Evolutionary conservation across 1,140 invertebrate species (phyloP).

Genomic region (Meloidogyne floridensis): DNA sequence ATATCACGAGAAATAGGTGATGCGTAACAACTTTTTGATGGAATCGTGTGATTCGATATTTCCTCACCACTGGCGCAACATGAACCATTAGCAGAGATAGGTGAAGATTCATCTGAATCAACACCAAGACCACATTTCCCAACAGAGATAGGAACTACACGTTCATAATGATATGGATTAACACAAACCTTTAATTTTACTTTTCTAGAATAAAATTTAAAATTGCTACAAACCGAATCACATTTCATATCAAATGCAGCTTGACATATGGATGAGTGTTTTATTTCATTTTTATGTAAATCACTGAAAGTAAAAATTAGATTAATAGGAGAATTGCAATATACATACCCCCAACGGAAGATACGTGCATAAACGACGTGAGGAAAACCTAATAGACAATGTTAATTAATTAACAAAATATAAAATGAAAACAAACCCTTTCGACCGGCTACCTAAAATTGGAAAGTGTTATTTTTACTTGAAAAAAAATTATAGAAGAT

Average conservation of each 20-base stretch:
- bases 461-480: too few relatives aligned
- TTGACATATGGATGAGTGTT: constrained; percentile 96
- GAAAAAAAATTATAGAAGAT: too few relatives aligned
- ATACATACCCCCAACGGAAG: constrained; percentile 79
- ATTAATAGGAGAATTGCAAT: not conserved
- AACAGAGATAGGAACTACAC: constrained; percentile 71
- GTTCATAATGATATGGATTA: constrained; percentile 97
- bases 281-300: constrained; percentile 96
- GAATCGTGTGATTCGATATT: not conserved
- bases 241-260: constrained; percentile 71
- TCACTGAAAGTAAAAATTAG: constrained; percentile 77
- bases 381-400: constrained; percentile 73
- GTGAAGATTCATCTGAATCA: not conserved
- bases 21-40: not conserved
- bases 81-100: not conserved
- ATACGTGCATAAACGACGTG: constrained; percentile 97
- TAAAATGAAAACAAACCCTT: constrained; percentile 24
- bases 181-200: constrained; percentile 73
- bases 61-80: not conserved
- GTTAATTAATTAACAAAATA: not conserved
- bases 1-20: not conserved
- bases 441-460: constrained; percentile 36
- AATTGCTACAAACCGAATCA: constrained; percentile 40
- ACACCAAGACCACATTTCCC: not conserved
- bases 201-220: too few relatives aligned